A percentile compares a stretch with the other conserved stretches of the same genome.
These are phyloP conservation scores for Catharus fuscescens DNA, from an alignment of 2,113 vertebrate genomes.

Conservation along the genomic window DNA sequence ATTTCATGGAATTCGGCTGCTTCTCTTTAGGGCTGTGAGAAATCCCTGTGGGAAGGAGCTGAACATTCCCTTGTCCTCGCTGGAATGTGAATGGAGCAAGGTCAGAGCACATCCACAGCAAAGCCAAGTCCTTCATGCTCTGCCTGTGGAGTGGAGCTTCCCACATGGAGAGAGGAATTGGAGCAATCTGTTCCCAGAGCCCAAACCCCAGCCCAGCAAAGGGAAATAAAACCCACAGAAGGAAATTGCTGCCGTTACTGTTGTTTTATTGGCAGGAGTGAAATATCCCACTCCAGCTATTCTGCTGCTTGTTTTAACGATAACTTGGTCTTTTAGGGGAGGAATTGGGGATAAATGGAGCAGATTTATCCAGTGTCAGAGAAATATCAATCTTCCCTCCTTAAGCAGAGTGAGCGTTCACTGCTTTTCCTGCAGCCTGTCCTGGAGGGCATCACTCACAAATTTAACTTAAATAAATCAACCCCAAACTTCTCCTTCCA, in stretches of 20 bases:
- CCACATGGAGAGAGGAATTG: neutral
- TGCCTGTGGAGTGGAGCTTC: neutral
- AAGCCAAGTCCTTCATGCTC: neutral
- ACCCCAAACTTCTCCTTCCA: neutral
- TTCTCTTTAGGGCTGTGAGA: neutral
- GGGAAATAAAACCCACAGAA: constrained; percentile 9
- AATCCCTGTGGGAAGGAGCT: neutral
- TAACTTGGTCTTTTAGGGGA: neutral
- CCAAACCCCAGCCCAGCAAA: neutral
- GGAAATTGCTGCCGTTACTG: neutral
- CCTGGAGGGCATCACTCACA: accelerated
- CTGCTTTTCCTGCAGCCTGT: neutral
- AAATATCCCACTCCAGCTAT: constrained; percentile 30
- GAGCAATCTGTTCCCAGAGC: neutral
- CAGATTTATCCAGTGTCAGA: neutral
- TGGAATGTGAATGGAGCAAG: neutral
- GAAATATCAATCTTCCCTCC: neutral
- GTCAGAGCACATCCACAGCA: neutral
- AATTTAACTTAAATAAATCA: neutral
- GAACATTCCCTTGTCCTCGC: neutral
- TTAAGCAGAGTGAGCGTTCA: neutral
- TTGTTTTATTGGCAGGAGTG: constrained; percentile 15
- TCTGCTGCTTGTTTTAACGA: neutral
- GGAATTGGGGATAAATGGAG: neutral
- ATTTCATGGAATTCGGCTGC: neutral